Percentiles rank a stretch among this genome's conserved stretches.
These are phyloP conservation scores for Cerceris rybyensis DNA, from an alignment of 2,888 invertebrate genomes.

Conservation along the genomic window DNA sequence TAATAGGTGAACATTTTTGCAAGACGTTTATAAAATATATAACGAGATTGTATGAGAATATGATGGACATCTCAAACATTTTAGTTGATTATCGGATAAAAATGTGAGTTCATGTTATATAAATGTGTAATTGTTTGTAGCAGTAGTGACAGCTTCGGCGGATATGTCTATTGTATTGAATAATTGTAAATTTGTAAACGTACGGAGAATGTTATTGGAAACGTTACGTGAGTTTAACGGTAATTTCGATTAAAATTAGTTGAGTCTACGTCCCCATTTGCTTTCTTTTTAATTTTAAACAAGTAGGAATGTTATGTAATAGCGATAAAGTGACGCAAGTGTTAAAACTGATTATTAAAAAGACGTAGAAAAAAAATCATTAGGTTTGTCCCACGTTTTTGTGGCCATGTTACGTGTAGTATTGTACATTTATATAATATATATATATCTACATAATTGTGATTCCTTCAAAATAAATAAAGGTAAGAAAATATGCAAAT, in stretches of 20 bases:
- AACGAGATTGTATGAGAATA: constrained; percentile 2
- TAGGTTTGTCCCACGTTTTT: constrained; percentile 36
- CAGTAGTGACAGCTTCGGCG: constrained; percentile 5
- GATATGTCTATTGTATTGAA: constrained; percentile 15
- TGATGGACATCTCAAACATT: constrained; percentile 3
- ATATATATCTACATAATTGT: constrained; percentile 53
- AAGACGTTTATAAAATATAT: constrained; percentile 35
- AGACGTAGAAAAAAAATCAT: constrained; percentile 16
- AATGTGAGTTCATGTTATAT: constrained; percentile 16
- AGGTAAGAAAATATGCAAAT: constrained; percentile 21
- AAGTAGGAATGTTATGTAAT: constrained; percentile 16
- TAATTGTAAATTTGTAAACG: constrained; percentile 37
- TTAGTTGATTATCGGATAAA: constrained; percentile 19
- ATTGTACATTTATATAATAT: constrained; percentile 68
- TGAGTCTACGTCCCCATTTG: constrained; percentile 1
- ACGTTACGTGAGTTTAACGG: neutral
- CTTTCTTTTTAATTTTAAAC: constrained; percentile 12
- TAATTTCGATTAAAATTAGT: constrained; percentile 16
- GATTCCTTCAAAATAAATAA: constrained; percentile 59
- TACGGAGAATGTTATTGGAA: constrained; percentile 12
- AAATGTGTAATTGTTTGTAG: constrained; percentile 21
- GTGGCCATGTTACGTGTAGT: constrained; percentile 65
- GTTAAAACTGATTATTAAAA: constrained; percentile 24
- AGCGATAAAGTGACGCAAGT: constrained; percentile 27
- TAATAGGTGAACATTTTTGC: constrained; percentile 20